Conservation (phyloP, 2,888 invertebrate genomes). For the Pimpla rufipes region DNA sequence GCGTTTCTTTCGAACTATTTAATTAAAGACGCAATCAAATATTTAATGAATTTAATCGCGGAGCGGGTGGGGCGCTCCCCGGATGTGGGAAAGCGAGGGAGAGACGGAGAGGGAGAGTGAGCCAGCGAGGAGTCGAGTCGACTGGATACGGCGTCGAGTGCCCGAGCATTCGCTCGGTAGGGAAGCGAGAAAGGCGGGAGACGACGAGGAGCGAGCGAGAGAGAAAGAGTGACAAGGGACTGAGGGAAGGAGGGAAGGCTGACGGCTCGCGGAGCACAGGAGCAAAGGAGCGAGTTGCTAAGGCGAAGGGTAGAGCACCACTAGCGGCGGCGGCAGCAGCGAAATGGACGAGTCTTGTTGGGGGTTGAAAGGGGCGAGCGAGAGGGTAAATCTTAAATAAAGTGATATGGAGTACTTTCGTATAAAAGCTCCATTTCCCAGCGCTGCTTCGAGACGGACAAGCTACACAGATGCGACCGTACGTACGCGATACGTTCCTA, state of each 20-base stretch:
- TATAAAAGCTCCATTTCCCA: conserved; percentile 85
- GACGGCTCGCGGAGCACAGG: conserved; percentile 59
- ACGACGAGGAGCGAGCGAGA: background rate
- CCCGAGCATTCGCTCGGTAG: conserved; percentile 58
- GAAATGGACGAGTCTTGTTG: conserved; percentile 85
- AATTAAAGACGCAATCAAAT: background rate
- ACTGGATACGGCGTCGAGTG: conserved; percentile 47
- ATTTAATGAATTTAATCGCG: conserved; percentile 54
- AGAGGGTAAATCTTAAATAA: conserved; percentile 86
- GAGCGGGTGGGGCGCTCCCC: background rate
- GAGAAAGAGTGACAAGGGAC: conserved; percentile 42
- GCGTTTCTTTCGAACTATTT: background rate
- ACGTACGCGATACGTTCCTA: background rate
- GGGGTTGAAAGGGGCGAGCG: conserved; percentile 84
- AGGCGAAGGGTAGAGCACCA: conserved; percentile 43
- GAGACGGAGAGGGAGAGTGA: conserved; percentile 46
- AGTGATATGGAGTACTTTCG: conserved; percentile 86
- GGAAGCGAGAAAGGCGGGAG: conserved; percentile 53
- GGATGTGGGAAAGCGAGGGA: conserved; percentile 34
- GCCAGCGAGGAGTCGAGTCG: conserved; percentile 64
- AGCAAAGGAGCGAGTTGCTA: conserved; percentile 52
- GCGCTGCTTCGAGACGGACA: conserved; percentile 65
- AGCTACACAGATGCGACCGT: conserved; percentile 32
- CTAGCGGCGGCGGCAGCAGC: conserved; percentile 76
- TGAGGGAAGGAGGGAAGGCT: conserved; percentile 54